A percentile compares a stretch with the other conserved stretches of the same genome.
Evolutionary conservation across 2,888 invertebrate species (phyloP).

Genomic region (Prosopocoilus inquinatus): DNA sequence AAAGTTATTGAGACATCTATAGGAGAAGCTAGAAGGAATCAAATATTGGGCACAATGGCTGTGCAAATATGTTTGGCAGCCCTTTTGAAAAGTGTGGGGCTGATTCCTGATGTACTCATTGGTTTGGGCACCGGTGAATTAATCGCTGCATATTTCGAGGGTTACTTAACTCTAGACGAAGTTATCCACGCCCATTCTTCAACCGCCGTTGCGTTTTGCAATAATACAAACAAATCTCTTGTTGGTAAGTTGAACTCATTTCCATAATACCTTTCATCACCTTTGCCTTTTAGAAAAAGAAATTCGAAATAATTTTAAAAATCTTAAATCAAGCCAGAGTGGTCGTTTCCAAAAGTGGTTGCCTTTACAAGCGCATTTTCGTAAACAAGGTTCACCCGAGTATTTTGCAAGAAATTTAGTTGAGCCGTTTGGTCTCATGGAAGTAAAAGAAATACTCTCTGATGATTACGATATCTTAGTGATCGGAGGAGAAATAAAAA

Average conservation of each 20-base stretch:
- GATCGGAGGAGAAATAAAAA: background rate
- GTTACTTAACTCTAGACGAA: constrained; percentile 54
- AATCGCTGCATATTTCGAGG: constrained; percentile 7
- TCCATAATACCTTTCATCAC: background rate
- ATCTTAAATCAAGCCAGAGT: background rate
- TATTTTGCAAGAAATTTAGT: background rate
- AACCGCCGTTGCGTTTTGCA: background rate
- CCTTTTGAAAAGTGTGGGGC: constrained; percentile 50
- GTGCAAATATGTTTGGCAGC: constrained; percentile 53
- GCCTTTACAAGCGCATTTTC: background rate
- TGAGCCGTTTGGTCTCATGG: background rate
- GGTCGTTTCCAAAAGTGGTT: background rate
- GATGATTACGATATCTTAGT: background rate
- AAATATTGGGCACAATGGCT: constrained; percentile 44
- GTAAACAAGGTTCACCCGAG: background rate
- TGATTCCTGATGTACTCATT: constrained; percentile 62
- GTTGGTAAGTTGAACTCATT: background rate
- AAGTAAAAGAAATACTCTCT: background rate
- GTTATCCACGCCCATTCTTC: constrained; percentile 47
- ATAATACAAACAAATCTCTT: background rate
- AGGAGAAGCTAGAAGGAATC: background rate
- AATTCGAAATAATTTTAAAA: background rate
- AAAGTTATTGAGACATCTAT: no score
- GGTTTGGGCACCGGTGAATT: constrained; percentile 60
- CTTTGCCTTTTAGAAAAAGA: background rate